Conservation (phyloP, 1,140 invertebrate genomes). For the Lucilia cuprina region DNA sequence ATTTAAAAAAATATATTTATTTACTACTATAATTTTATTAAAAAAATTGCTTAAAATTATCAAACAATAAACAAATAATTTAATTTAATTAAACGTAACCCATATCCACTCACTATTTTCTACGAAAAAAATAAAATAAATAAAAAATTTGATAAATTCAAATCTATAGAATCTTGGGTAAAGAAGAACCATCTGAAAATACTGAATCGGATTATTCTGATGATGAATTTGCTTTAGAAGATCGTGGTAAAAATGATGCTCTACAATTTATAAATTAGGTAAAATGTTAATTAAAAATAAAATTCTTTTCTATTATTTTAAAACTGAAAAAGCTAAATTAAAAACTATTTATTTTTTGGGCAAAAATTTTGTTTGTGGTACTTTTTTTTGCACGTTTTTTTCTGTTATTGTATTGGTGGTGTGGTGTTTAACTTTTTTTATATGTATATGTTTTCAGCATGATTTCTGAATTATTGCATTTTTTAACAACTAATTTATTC, state of each 20-base stretch:
- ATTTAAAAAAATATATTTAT: not conserved
- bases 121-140: no score
- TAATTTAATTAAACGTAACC: not conserved
- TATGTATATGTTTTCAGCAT: no score
- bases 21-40: not conserved
- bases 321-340: not conserved
- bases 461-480: no score
- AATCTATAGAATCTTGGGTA: slow-evolving; percentile 3
- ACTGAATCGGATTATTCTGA: slow-evolving; percentile 7
- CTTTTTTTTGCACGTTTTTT: not conserved
- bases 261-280: slow-evolving; percentile 10
- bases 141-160: no score
- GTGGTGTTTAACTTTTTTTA: no score
- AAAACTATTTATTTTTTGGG: not conserved
- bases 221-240: slow-evolving; percentile 14
- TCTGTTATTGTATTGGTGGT: not conserved
- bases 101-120: no score
- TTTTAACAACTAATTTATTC: no score
- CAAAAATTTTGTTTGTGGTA: not conserved
- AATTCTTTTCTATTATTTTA: not conserved
- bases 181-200: not conserved
- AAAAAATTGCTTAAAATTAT: not conserved
- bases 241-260: slow-evolving; percentile 3
- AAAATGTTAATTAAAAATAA: not conserved
- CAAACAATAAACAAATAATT: not conserved